Base-by-base conservation (phyloP, 1,140 invertebrate genomes). In the Drosophila bifasciata region DNA sequence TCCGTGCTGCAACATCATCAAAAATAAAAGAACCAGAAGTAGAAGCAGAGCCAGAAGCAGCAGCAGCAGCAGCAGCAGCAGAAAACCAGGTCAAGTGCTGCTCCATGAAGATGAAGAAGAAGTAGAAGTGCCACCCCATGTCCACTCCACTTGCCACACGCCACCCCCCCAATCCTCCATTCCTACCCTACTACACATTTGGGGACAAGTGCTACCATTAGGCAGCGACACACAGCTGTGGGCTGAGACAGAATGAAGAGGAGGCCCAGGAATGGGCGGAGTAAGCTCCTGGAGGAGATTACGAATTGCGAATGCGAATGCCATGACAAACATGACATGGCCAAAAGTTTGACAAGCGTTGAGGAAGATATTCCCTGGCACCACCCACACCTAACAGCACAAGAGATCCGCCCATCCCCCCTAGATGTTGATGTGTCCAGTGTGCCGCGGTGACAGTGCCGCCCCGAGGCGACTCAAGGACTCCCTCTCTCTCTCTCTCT, bases 181-280 rank as follows among this genome's bases (percentile, higher is more conserved):
- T 58, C 43, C 36, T n/a, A n/a, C n/a, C n/a, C n/a, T n/a, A n/a
- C n/a, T n/a, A n/a, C n/a, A n/a, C n/a, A n/a, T n/a, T n/a, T n/a
- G n/a, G n/a, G 61, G 70, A 59, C 83, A 88, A 88, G 81, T 88
- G 59, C 72, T 77, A 68, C 81, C 81, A 85, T 85, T 86, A 85
- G 73, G 73, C 59, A 28, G 66, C 63, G 76, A 67, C 75, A 76
- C 83, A 71, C 70, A 48, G 21, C 28, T 45, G 51, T 59, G 48
- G 36, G 50, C n/a, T n/a, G n/a, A n/a, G n/a, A 39, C 61, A 63
- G 16, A 23, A 44, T 17, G 28, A 36, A 23, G 45, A 32, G 21
- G 16, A 32, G 25, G 0, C 28, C 25, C 25, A 8, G 8, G 7
- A 28, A 2, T 9, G 28, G 28, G 50, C 19, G 58, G 17, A 25